Conservation (phyloP, 2,797 vertebrate species). For the Manis javanica region DNA sequence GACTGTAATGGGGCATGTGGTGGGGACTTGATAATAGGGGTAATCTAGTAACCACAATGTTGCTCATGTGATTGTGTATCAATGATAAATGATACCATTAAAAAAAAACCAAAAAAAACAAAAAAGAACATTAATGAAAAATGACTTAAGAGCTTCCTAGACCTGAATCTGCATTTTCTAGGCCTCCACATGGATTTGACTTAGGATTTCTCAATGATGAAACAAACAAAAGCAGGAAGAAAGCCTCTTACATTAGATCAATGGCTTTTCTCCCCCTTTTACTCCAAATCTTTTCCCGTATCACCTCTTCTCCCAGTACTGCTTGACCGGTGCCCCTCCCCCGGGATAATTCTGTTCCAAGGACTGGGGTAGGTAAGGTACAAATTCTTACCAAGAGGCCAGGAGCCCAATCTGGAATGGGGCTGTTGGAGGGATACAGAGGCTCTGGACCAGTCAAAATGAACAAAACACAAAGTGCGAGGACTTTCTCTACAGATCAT, state of each 20-base stretch:
- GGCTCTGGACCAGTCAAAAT: neutral
- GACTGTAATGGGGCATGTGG: too few relatives aligned
- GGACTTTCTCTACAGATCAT: neutral
- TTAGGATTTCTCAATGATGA: neutral
- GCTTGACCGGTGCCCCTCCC: neutral
- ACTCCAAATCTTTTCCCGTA: neutral
- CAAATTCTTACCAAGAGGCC: slow-evolving; percentile 30
- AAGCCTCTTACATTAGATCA: neutral
- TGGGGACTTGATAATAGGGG: too few relatives aligned
- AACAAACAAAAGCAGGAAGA: neutral
- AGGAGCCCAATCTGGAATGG: neutral
- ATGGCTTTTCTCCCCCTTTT: neutral
- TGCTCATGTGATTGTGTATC: too few relatives aligned
- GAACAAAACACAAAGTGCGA: slow-evolving; percentile 32
- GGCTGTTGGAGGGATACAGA: neutral
- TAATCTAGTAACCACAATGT: too few relatives aligned
- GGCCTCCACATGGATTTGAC: neutral
- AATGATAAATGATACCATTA: too few relatives aligned
- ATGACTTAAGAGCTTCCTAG: slow-evolving; percentile 14
- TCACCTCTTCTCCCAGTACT: neutral
- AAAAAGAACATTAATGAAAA: neutral
- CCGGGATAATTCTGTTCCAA: neutral
- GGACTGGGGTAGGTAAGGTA: neutral
- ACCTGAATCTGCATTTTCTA: neutral
- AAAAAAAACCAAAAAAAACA: too few relatives aligned